These are phyloP conservation scores for Drosophila lacicola DNA, from an alignment of 2,888 invertebrate genomes.

Conservation along the genomic window DNA sequence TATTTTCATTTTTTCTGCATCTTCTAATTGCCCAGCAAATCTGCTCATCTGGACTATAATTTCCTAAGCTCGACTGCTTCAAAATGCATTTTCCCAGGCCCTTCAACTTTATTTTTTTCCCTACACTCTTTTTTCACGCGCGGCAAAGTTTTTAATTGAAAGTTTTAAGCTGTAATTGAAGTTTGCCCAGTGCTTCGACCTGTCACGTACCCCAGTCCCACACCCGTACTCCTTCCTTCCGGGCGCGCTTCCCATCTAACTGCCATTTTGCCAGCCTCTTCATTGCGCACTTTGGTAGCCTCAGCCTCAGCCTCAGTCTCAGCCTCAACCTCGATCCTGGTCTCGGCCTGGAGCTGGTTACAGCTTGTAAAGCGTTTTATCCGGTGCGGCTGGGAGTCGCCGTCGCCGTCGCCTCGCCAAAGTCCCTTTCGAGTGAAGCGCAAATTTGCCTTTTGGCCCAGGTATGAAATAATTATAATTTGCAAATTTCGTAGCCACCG, in stretches of 20 bases:
- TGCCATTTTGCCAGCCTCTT: slow-evolving; percentile 68
- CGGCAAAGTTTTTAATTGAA: slow-evolving; percentile 74
- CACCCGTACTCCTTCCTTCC: neutral
- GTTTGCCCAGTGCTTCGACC: slow-evolving; percentile 69
- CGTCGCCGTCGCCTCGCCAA: slow-evolving; percentile 18
- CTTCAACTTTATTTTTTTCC: slow-evolving; percentile 19
- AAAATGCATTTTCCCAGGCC: slow-evolving; percentile 48
- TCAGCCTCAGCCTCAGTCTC: slow-evolving; percentile 9
- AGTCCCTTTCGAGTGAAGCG: slow-evolving; percentile 66
- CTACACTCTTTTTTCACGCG: slow-evolving; percentile 54
- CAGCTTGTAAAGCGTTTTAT: slow-evolving; percentile 67
- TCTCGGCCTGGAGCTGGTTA: slow-evolving; percentile 35
- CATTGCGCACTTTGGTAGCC: slow-evolving; percentile 55
- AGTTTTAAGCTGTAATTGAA: slow-evolving; percentile 78
- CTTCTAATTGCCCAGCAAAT: slow-evolving; percentile 46
- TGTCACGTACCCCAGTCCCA: slow-evolving; percentile 39
- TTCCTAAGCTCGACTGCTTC: slow-evolving; percentile 40
- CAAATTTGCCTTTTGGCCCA: slow-evolving; percentile 71
- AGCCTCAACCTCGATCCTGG: neutral
- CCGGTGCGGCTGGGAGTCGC: slow-evolving; percentile 36
- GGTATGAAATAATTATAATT: slow-evolving; percentile 76
- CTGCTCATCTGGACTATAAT: slow-evolving; percentile 45
- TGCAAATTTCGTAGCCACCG: slow-evolving; percentile 51
- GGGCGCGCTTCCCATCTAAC: slow-evolving; percentile 16
- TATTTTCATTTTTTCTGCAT: slow-evolving; percentile 8